phyloP scores from a whole-genome alignment of 2,888 invertebrate genomes.

The Megalurothrips usitatus region DNA sequence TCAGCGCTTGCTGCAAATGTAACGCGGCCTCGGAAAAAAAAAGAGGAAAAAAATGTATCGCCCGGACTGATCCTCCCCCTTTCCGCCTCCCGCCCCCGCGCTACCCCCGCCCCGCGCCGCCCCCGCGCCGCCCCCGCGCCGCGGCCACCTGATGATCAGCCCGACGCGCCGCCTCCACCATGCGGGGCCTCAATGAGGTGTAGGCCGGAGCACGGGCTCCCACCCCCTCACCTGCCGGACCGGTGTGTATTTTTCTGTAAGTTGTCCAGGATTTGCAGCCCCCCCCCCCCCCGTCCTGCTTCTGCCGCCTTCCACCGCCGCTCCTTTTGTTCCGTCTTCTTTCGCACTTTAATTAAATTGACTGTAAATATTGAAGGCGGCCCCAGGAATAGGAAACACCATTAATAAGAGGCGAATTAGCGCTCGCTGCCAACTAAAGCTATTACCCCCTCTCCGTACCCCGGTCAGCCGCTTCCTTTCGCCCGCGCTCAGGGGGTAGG shows the following conservation, averaged over 20 bases:
- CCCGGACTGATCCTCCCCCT: too few relatives aligned
- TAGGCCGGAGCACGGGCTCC: background rate
- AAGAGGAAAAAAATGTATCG: background rate
- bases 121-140: background rate
- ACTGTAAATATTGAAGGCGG: slow-evolving; percentile 16
- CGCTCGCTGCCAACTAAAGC: slow-evolving; percentile 16
- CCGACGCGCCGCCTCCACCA: too few relatives aligned
- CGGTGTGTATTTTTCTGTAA: too few relatives aligned
- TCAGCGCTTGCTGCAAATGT: background rate
- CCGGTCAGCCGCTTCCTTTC: background rate
- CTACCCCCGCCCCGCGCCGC: slow-evolving; percentile 30
- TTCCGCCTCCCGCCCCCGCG: slow-evolving; percentile 28
- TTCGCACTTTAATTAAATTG: slow-evolving; percentile 12
- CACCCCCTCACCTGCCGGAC: background rate
- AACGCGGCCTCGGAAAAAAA: background rate
- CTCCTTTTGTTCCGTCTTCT: background rate
- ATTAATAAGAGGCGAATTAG: slow-evolving; percentile 25
- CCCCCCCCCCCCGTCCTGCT: background rate
- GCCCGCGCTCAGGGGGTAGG: background rate
- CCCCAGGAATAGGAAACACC: slow-evolving; percentile 2
- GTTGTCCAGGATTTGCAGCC: too few relatives aligned
- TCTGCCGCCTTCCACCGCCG: background rate
- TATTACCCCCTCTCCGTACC: slow-evolving; percentile 8
- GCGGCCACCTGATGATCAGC: background rate
- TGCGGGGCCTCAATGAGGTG: too few relatives aligned